A percentile compares a stretch with the other conserved stretches of the same genome.
These are phyloP conservation scores for Enteromius thamalakanensis DNA, from an alignment of 2,797 vertebrate species.

Conservation along the genomic window DNA sequence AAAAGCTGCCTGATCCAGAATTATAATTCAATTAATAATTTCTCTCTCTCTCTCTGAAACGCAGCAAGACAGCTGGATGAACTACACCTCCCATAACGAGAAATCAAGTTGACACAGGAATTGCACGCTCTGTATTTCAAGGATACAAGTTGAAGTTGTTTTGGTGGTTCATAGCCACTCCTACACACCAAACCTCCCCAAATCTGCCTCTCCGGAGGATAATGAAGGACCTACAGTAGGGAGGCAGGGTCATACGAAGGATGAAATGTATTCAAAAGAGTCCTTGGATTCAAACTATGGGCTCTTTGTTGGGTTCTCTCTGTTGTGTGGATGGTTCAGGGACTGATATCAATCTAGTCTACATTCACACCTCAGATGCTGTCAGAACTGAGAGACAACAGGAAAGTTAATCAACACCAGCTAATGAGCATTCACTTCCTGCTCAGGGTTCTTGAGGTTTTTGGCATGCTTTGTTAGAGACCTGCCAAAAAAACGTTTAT, in stretches of 20 bases:
- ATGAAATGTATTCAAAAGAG: not conserved
- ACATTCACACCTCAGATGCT: conserved; percentile 52
- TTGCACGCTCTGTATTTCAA: conserved; percentile 15
- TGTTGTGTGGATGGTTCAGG: conserved; percentile 6
- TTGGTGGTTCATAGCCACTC: conserved; percentile 12
- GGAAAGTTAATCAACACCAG: conserved; percentile 44
- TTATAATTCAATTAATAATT: conserved; percentile 13
- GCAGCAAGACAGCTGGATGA: not conserved
- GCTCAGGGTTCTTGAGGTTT: not conserved
- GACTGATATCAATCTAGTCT: conserved; percentile 17
- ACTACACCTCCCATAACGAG: not conserved
- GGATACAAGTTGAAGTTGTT: not conserved
- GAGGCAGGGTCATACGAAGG: not conserved
- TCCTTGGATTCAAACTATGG: not conserved
- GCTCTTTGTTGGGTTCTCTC: not conserved
- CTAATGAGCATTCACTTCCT: conserved; percentile 23
- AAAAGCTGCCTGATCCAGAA: not conserved
- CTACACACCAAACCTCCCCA: conserved; percentile 16
- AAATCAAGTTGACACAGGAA: conserved; percentile 13
- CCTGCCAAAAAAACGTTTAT: not conserved
- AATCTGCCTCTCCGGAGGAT: conserved; percentile 6
- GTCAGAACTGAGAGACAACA: conserved; percentile 34
- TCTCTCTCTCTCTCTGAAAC: not conserved
- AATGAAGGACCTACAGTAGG: not conserved
- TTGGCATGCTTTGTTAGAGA: not conserved